These are phyloP conservation scores for Caenorhabditis drosophilae DNA, from an alignment of 2,888 invertebrate genomes.

Conservation along the genomic window DNA sequence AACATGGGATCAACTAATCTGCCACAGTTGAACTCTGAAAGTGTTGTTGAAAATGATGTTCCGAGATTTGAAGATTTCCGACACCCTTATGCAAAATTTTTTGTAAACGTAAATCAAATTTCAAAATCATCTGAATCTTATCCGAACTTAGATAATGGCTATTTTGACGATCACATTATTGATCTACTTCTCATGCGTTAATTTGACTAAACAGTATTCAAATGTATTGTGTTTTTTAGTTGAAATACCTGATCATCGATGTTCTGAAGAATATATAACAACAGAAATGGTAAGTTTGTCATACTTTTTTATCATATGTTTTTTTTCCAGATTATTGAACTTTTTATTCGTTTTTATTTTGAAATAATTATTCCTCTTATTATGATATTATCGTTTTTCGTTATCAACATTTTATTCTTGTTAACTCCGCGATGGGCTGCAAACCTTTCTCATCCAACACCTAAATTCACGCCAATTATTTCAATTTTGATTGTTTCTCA, in stretches of 20 bases:
- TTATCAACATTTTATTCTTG: constrained; percentile 1
- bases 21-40: not conserved
- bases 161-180: no score
- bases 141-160: no score
- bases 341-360: not conserved
- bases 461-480: not conserved
- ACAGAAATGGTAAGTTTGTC: no score
- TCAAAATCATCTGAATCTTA: no score
- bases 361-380: constrained; percentile 8
- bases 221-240: no score
- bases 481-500: constrained; percentile 2
- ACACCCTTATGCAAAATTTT: constrained; percentile 23
- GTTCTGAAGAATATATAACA: no score
- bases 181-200: no score
- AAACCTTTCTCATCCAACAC: constrained; percentile 10
- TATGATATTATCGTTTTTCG: not conserved
- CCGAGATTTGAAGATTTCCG: constrained; percentile 13
- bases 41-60: not conserved
- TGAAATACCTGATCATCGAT: no score
- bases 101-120: constrained; percentile 14
- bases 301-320: no score
- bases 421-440: constrained; percentile 3
- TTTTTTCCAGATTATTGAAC: constrained; percentile 9
- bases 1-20: constrained; percentile 1
- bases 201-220: no score